Evolutionary conservation across 2,888 invertebrate genomes (phyloP), one percentile per base, ranked within the genome.

Genomic region (Agrochola lychnidis): DNA sequence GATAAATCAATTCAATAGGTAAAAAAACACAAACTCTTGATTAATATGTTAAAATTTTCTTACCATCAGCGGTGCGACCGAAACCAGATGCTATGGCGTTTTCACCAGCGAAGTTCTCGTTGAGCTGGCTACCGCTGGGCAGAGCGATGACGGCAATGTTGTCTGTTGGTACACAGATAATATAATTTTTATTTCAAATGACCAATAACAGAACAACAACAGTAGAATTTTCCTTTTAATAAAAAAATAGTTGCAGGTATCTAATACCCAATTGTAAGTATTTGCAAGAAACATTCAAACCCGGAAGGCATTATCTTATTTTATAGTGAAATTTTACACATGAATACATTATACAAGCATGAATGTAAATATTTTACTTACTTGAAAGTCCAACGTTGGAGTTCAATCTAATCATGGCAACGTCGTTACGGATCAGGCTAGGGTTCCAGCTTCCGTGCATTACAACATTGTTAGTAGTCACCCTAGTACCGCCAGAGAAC

Each of bases 41-140:
- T 6, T 22, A 25, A 19, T 3, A 25, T 48, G 0, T 12, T 9
- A 51, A 53, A 2, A 22, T 30, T 14, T 63, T 79, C 85, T 87
- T 85, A 92, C 93, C 66, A n/a, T 90, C 90, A 30, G 76, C 70
- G 22, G 88, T 91, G 7, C 81, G 64, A 48, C 95, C 95, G 68
- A 91, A 95, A 51, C 95, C 95, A 30, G 94, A 92, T 42, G 94
- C 94, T 62, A 88, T 70, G 53, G 91, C 94, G 0, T 25, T 74
- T 4, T 70, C 40, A 36, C 92, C 92, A 19, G 75, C 87, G 71
- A 90, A 95, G 71, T 66, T 51, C n/a, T 92, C 87, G n/a, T 77
- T 78, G 2, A 90, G 63, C 70, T 92, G 89, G 42, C 9, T 22
- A 36, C 91, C 91, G 70, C 85, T 66, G 14, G 94, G 92, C 30